These are phyloP conservation scores for Rhabdomys dilectus DNA, from an alignment of 2,113 vertebrate species.

Conservation along the genomic window DNA sequence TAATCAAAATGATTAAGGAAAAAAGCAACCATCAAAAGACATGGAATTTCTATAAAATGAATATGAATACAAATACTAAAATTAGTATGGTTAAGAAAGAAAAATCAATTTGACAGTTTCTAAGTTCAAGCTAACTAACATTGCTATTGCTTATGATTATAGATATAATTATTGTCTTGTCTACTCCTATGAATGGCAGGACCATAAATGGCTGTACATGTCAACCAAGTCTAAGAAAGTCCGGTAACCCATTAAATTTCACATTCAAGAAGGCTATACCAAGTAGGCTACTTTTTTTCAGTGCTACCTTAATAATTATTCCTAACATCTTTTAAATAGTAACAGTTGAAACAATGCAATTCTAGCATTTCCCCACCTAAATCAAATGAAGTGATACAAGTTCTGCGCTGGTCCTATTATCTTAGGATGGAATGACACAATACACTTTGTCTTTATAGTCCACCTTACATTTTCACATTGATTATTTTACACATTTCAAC, in stretches of 20 bases:
- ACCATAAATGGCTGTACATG: not conserved
- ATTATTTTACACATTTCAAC: conserved; percentile 25
- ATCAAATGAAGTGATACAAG: not conserved
- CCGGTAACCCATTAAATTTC: not conserved
- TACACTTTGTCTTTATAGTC: not conserved
- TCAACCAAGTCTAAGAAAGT: not conserved
- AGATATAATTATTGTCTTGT: not conserved
- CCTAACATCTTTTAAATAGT: conserved; percentile 25
- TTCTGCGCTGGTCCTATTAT: conserved; percentile 25
- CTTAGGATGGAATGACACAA: not conserved
- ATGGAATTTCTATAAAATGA: conserved; percentile 50
- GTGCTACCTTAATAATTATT: conserved; percentile 40
- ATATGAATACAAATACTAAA: conserved; percentile 8
- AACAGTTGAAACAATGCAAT: conserved; percentile 55
- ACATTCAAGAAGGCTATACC: not conserved
- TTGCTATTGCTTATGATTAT: conserved; percentile 5
- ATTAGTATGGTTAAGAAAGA: conserved; percentile 19
- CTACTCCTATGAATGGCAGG: not conserved
- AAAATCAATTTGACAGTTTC: conserved; percentile 46
- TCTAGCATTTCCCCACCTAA: conserved; percentile 18
- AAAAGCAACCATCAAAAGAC: conserved; percentile 10
- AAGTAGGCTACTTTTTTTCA: conserved; percentile 49
- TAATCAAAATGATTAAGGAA: conserved; percentile 47
- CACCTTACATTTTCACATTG: not conserved
- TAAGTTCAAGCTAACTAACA: conserved; percentile 24